A percentile compares a stretch with the other conserved stretches of the same genome.
Evolutionary conservation across 1,140 invertebrate species (phyloP).

Genomic region (Cataglyphis hispanica): DNA sequence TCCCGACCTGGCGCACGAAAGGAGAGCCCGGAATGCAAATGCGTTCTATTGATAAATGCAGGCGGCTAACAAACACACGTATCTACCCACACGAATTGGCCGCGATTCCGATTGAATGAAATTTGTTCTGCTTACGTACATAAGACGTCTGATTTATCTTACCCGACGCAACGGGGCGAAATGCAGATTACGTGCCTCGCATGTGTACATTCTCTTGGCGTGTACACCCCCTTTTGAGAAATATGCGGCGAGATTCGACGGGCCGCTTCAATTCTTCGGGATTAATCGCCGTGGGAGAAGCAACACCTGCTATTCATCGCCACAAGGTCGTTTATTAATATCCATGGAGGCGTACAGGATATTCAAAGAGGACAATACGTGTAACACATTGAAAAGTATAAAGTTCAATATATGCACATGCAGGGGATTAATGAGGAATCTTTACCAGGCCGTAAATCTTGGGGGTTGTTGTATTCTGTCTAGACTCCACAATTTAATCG

Average conservation of each 20-base stretch:
- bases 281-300: no score
- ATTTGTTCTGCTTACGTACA: constrained; percentile 60
- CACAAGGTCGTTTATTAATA: constrained; percentile 21
- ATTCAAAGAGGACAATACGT: background rate
- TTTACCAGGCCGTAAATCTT: no score
- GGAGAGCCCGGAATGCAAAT: constrained; percentile 49
- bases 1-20: constrained; percentile 12
- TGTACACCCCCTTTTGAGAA: constrained; percentile 6
- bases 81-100: background rate
- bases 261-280: background rate
- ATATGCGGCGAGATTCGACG: constrained; percentile 48
- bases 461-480: no score
- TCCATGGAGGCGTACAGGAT: no score
- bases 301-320: constrained; percentile 2
- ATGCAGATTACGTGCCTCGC: constrained; percentile 55
- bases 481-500: no score
- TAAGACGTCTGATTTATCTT: constrained; percentile 61
- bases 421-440: no score
- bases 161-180: constrained; percentile 45
- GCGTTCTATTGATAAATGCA: constrained; percentile 59
- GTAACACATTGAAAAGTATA: background rate
- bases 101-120: constrained; percentile 55
- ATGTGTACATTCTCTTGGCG: constrained; percentile 13
- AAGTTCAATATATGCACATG: background rate
- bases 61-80: constrained; percentile 44